phyloP scores from a whole-genome alignment of 2,888 invertebrate genomes.

The Synergus gifuensis region DNA sequence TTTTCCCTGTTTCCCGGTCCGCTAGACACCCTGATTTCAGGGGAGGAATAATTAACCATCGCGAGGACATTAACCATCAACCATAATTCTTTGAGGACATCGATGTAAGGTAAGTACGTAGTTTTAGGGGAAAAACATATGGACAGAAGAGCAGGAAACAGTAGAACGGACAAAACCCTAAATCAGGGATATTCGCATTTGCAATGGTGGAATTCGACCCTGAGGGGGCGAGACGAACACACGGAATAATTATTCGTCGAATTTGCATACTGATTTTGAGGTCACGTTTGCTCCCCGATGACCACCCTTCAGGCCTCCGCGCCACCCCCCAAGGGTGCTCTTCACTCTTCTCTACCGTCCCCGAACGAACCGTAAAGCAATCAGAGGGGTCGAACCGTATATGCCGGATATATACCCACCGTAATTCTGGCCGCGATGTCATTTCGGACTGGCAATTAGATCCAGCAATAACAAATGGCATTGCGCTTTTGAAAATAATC shows the following conservation, averaged over 20 bases:
- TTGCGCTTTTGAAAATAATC: constrained; percentile 50
- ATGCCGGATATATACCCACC: constrained; percentile 42
- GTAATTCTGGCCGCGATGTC: constrained; percentile 67
- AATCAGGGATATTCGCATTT: constrained; percentile 35
- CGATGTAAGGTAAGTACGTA: constrained; percentile 1
- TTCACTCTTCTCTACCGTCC: constrained; percentile 42
- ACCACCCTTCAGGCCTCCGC: constrained; percentile 40
- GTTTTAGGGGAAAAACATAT: constrained; percentile 1
- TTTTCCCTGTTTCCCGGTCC: no score
- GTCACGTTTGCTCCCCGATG: constrained; percentile 67
- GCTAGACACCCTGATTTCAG: neutral
- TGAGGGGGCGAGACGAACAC: constrained; percentile 62
- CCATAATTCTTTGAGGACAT: constrained; percentile 22
- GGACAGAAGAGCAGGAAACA: constrained; percentile 31
- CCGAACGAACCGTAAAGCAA: constrained; percentile 55
- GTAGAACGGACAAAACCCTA: constrained; percentile 46
- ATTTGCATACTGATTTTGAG: constrained; percentile 76
- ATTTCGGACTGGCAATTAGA: constrained; percentile 70
- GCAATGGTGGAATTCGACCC: constrained; percentile 46
- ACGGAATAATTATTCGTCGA: constrained; percentile 74
- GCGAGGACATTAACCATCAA: neutral
- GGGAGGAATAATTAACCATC: constrained; percentile 24
- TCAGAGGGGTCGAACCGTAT: constrained; percentile 53
- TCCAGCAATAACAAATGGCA: constrained; percentile 67
- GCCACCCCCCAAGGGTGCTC: constrained; percentile 32